Evolutionary conservation across 2,797 vertebrate species (phyloP).

Genomic region (Rhincodon typus): DNA sequence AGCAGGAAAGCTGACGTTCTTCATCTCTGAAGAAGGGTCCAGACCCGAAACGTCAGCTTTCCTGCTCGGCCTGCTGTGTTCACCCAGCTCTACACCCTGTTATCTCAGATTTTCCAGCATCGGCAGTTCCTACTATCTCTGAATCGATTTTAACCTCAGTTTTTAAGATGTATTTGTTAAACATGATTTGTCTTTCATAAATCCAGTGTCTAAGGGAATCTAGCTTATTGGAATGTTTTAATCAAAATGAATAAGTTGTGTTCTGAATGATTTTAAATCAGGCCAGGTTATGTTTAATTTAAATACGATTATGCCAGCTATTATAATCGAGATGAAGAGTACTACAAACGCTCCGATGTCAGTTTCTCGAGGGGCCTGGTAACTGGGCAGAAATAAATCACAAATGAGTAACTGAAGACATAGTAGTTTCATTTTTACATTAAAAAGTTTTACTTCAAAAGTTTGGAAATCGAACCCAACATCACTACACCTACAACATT

Average conservation of each 20-base stretch:
- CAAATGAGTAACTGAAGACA: not conserved
- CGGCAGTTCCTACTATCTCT: too few relatives aligned
- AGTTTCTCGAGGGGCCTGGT: not conserved
- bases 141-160: not conserved
- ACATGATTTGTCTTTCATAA: not conserved
- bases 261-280: not conserved
- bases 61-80: too few relatives aligned
- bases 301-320: not conserved
- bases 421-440: not conserved
- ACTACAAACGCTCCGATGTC: not conserved
- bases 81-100: too few relatives aligned
- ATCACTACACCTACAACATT: not conserved
- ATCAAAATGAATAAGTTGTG: not conserved
- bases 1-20: too few relatives aligned
- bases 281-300: not conserved
- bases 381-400: not conserved
- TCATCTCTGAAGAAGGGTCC: too few relatives aligned
- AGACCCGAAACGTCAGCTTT: too few relatives aligned
- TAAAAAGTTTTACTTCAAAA: not conserved
- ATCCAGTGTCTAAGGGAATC: not conserved
- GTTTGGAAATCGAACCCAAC: not conserved
- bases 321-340: not conserved
- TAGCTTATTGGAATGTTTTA: not conserved
- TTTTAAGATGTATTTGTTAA: not conserved
- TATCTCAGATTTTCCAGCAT: too few relatives aligned